Base-by-base conservation (phyloP, 2,113 vertebrate genomes). In the Rhineura floridana region DNA sequence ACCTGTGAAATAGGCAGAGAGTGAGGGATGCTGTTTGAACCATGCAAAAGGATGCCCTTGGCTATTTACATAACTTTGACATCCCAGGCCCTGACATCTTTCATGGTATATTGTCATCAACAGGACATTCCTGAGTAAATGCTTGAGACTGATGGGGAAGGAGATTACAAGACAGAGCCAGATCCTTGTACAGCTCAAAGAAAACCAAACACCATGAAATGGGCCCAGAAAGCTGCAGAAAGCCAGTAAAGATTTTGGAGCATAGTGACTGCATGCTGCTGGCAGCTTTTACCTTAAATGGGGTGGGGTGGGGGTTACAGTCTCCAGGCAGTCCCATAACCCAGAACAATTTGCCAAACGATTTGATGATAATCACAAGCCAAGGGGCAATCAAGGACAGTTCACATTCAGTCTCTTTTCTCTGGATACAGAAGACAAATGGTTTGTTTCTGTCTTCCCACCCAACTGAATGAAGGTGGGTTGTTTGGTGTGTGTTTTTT, bases 1-100 rank as follows among this genome's bases (percentile, higher is more conserved):
- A 99, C 99, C 99, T 99, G 96, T 15, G 75, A 28, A 4, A 55
- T 0, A 67, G 17, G 13, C 9, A 28, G 65, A 93, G 65, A 92
- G 28, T 0, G 0, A 48, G n/a, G 46, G 33, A 77, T 19, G 21
- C 15, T 8, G 52, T 72, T 81, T 59, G 30, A 81, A 72, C 65
- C 79, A 75, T 3, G 42, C 25, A 65, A 88, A n/a, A 48, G 39
- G 70, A 50, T 30, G 12, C 52, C 70, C 33, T n/a, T 9, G 8
- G 62, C 33, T 17, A 76, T 39, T 36, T 10, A 33, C 17, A 25
- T 70, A 30, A 6, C 8, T 69, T 79, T 69, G 23, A 23, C 4
- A 48, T 42, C 42, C 39, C 15, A 73, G 52, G 28, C 21, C 36
- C 11, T 33, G 33, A 30, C n/a, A 52, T 72, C 15, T 55, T 52